These are phyloP conservation scores for Todus mexicanus DNA, from an alignment of 2,797 vertebrate genomes.

Conservation along the genomic window DNA sequence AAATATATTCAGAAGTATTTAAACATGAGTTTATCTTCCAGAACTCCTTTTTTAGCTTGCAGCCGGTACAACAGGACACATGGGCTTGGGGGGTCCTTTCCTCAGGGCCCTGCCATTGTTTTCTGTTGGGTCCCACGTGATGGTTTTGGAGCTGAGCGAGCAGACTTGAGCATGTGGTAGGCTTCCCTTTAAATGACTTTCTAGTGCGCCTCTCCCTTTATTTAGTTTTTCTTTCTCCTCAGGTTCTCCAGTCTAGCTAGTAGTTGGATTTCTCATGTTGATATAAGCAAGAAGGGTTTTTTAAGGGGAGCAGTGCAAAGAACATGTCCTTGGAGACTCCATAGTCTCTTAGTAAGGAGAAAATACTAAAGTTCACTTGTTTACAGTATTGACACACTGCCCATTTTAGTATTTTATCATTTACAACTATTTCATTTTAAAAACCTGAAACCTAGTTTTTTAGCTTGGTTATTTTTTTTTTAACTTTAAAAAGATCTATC, in stretches of 20 bases:
- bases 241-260: neutral
- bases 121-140: neutral
- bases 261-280: neutral
- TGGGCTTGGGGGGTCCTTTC: neutral
- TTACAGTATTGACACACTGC: neutral
- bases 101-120: fast-evolving
- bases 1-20: neutral
- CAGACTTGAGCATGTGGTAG: neutral
- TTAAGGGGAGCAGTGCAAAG: neutral
- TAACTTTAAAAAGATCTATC: neutral
- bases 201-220: neutral
- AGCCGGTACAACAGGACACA: fast-evolving
- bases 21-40: neutral
- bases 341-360: neutral
- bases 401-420: neutral
- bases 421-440: no score
- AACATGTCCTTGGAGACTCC: neutral
- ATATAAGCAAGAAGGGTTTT: neutral
- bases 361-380: neutral
- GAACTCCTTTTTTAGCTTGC: neutral
- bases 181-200: neutral
- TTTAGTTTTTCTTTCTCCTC: neutral
- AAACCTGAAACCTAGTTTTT: no score
- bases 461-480: neutral
- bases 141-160: neutral